Percentiles rank a stretch among this genome's conserved stretches.
phyloP scores from a whole-genome alignment of 2,113 vertebrate genomes.

The Eira barbara region DNA sequence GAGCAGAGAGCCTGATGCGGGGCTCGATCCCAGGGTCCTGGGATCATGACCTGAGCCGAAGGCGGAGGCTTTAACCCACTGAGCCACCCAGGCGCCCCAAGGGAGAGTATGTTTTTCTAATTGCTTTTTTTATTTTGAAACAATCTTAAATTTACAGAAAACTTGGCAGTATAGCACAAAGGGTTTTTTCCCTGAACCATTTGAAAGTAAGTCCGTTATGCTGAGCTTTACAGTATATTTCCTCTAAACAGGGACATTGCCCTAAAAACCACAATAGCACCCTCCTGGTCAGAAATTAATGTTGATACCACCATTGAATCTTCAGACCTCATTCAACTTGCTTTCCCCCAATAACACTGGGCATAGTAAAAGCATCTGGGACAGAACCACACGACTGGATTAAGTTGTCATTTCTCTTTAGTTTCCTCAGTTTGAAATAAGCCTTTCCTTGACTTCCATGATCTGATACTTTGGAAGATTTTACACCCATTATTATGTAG shows the following conservation, averaged over 20 bases:
- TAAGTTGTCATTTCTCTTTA: background rate
- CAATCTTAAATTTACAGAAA: constrained; percentile 1
- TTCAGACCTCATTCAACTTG: background rate
- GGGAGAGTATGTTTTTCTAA: no score
- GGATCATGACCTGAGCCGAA: no score
- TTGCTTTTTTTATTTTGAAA: background rate
- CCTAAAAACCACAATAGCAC: background rate
- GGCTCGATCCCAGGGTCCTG: no score
- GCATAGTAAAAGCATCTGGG: background rate
- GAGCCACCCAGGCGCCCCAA: no score
- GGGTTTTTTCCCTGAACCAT: background rate
- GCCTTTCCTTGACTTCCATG: background rate
- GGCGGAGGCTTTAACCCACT: no score
- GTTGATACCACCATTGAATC: background rate
- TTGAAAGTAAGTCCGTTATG: background rate
- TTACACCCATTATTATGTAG: background rate
- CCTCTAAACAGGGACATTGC: background rate
- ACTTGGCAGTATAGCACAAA: background rate
- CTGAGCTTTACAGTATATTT: background rate
- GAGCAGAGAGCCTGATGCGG: no score
- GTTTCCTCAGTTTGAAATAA: background rate
- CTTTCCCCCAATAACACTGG: background rate
- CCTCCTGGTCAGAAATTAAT: background rate
- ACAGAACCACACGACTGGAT: background rate
- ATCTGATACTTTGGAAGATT: background rate